Evolutionary conservation across 2,888 invertebrate species (phyloP).

Genomic region (Philopedon plagiatum): DNA sequence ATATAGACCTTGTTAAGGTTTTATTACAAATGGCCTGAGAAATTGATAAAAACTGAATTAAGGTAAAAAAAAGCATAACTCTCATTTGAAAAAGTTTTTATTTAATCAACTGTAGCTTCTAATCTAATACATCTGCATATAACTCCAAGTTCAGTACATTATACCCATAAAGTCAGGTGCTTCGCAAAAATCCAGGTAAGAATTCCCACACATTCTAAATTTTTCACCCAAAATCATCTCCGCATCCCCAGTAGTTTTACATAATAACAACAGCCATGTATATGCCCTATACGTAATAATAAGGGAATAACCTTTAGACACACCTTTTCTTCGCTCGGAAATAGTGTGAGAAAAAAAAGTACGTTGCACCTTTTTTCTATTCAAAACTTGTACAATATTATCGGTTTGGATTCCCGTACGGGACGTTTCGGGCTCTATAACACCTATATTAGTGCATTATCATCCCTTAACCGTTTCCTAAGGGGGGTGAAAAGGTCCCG

Average conservation of each 20-base stretch:
- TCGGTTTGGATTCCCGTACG: constrained; percentile 12
- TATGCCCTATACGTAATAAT: background rate
- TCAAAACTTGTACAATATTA: constrained; percentile 15
- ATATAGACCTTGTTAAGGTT: too few species aligned
- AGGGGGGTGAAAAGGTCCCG: constrained; percentile 38
- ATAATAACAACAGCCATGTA: constrained; percentile 6
- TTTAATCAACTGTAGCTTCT: too few species aligned
- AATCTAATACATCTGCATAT: too few species aligned
- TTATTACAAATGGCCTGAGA: too few species aligned
- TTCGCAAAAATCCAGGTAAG: background rate
- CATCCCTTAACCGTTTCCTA: constrained; percentile 50
- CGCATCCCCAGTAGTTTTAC: constrained; percentile 2
- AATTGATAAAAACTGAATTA: too few species aligned
- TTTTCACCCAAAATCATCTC: background rate
- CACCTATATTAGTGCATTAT: constrained; percentile 34
- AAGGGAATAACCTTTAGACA: background rate
- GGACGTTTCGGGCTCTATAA: constrained; percentile 3
- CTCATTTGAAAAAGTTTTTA: too few species aligned
- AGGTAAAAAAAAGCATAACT: too few species aligned
- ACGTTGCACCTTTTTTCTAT: constrained; percentile 8
- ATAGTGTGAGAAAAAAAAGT: constrained; percentile 17
- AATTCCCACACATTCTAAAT: constrained; percentile 1
- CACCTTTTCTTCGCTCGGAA: constrained; percentile 13
- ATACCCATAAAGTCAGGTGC: background rate
- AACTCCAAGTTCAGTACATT: background rate